These are phyloP conservation scores for Oxyruncus cristatus DNA, from an alignment of 2,113 vertebrate species.

Conservation along the genomic window DNA sequence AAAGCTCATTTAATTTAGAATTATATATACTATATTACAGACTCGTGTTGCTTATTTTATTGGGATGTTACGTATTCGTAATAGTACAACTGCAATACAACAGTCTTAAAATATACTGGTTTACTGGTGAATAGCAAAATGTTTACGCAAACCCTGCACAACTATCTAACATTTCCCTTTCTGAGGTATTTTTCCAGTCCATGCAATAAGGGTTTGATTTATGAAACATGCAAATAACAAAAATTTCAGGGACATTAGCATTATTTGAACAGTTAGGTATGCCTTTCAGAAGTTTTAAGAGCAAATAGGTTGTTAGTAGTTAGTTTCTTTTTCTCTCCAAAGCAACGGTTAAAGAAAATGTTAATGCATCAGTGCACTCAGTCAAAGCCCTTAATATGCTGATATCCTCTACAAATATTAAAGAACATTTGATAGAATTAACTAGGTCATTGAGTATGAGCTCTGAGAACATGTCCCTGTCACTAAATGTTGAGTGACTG, in stretches of 20 bases:
- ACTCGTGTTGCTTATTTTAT: background rate
- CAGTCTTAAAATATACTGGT: background rate
- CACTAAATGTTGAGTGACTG: background rate
- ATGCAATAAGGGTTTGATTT: slow-evolving; percentile 2
- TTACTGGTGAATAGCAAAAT: background rate
- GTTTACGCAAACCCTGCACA: background rate
- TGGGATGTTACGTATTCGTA: background rate
- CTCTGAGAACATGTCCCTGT: background rate
- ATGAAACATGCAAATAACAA: slow-evolving; percentile 66
- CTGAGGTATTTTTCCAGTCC: slow-evolving; percentile 75
- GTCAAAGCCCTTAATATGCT: slow-evolving; percentile 79
- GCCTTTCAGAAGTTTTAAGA: background rate
- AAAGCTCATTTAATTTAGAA: background rate
- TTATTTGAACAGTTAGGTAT: slow-evolving; percentile 38
- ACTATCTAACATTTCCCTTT: slow-evolving; percentile 41
- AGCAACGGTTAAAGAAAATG: slow-evolving; percentile 50
- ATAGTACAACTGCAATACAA: background rate
- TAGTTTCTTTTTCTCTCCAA: slow-evolving; percentile 4
- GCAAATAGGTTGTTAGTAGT: slow-evolving; percentile 8
- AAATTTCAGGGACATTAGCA: slow-evolving; percentile 17
- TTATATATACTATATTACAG: background rate
- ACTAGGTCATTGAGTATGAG: background rate
- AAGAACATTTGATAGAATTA: background rate
- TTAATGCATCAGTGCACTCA: slow-evolving; percentile 53
- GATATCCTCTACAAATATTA: slow-evolving; percentile 57